Base-by-base conservation (phyloP, 2,113 vertebrate species). In the Alectura lathami region DNA sequence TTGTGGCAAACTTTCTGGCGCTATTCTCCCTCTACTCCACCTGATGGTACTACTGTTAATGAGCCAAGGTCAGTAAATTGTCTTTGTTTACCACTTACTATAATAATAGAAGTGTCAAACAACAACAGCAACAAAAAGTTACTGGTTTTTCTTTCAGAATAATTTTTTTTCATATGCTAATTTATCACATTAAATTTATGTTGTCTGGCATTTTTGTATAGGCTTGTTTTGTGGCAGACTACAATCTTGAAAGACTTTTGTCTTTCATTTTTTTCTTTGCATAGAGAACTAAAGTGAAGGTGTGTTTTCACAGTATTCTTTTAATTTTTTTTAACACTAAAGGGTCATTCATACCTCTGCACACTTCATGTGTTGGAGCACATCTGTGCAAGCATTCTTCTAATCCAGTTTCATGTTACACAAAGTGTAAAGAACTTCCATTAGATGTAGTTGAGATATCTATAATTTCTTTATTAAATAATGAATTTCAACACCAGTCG, bases 1-100 rank as follows among this genome's bases (percentile, higher is more conserved):
- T 88, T 98, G 79, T 98, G 98, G 98, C 98, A 98, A 98, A 98
- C 98, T 88, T 98, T 98, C 97, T 98, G 98, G 98, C 98, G 98
- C 89, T 98, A 98, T 96, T 98, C 98, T 97, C 98, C 98, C 40
- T 97, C 98, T 62, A 95, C 98, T 97, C 97, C 98, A 97, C 45
- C 97, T 75, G 98, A 98, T 77, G 98, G 97, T 95, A 98, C 98
- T 96, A 97, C 97, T 83, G 94, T 98, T 94, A 98, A 97, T 45
- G 98, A 98, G 88, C 89, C 97, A 73, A 98, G 98, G 98, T 98
- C 94, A 96, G 96, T 91, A 91, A 67, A 66, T 76, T 76, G 20
- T 93, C 38, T 96, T 86, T 34, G 5, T 64, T 68, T 95, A 34
- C 11, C 53, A 26, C 38, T 82, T 88, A 43, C 94, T 36, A n/a